A percentile compares a stretch with the other conserved stretches of the same genome.
Evolutionary conservation across 2,888 invertebrate species (phyloP).

Genomic region (Emmelina monodactyla): DNA sequence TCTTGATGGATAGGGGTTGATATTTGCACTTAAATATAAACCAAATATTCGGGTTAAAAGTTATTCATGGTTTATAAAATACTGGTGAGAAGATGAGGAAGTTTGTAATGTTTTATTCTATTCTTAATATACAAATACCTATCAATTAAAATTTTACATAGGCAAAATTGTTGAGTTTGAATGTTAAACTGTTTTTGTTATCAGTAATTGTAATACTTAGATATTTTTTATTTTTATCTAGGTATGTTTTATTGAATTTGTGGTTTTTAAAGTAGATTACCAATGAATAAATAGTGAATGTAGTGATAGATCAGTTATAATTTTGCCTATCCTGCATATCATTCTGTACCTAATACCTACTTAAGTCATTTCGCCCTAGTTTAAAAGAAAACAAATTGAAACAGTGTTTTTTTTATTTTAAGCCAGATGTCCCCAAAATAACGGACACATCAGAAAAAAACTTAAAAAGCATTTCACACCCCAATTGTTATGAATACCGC

Average conservation of each 20-base stretch:
- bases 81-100: too few species aligned
- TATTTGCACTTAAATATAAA: slow-evolving; percentile 34
- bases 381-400: too few species aligned
- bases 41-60: slow-evolving; percentile 25
- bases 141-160: background rate
- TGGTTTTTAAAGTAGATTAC: too few species aligned
- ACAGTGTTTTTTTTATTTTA: too few species aligned
- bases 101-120: background rate
- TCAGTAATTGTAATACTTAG: background rate
- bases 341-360: too few species aligned
- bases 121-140: background rate
- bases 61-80: slow-evolving; percentile 20
- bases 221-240: background rate
- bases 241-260: too few species aligned
- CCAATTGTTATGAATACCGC: background rate
- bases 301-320: too few species aligned
- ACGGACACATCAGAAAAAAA: too few species aligned
- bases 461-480: background rate
- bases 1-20: slow-evolving; percentile 54
- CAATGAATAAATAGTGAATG: too few species aligned
- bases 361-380: too few species aligned
- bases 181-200: background rate
- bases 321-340: too few species aligned
- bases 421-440: too few species aligned
- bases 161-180: background rate